Evolutionary conservation across 2,888 invertebrate genomes (phyloP), one percentile per base, ranked within the genome.

Genomic region (Caenorhabditis uteleia): DNA sequence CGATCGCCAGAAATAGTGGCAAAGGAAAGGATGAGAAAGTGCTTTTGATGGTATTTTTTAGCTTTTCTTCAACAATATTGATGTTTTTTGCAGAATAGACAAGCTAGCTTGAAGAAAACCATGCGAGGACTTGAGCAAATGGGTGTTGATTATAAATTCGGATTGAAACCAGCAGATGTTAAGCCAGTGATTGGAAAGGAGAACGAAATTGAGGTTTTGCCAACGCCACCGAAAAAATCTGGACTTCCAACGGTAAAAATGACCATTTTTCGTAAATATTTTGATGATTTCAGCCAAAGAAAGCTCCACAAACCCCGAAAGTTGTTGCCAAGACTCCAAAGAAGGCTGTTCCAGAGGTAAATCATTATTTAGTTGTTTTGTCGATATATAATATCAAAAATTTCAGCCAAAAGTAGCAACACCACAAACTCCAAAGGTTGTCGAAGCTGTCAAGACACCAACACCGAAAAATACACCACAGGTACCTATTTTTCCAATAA

Each of bases 121-220:
- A 16, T 57, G 21, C 27, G 50, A 21, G 68, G 68, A 45, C 29
- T 76, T 42, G 58, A 59, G 33, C 59, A 48, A 14, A 46, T 68
- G 47, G 78, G 78, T 31, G 50, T 74, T 23, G 68, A 73, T 10
- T 78, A 78, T 29, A 62, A 70, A 10, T 61, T 67, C 38, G 18
- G 51, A 21, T 21, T 18, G 26, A 20, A 14, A 6, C n/a, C 25
- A 18, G 16, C 34, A n/a, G 7, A 29, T 20, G 47, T 20, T 10
- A 27, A 26, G 4, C 16, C 16, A 29, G 2, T 26, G 14, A 42
- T 10, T 10, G 31, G 31, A 10, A 12, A 4, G 3, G 29, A 43
- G 3, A 29, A 20, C 3, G 43, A 29, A 6, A 18, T 29, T 16
- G 25, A 43, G 18, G 43, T 43, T 5, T 27, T 29, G 31, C 14